Conservation (phyloP, 2,797 vertebrate species). For the Chromis chromis region DNA sequence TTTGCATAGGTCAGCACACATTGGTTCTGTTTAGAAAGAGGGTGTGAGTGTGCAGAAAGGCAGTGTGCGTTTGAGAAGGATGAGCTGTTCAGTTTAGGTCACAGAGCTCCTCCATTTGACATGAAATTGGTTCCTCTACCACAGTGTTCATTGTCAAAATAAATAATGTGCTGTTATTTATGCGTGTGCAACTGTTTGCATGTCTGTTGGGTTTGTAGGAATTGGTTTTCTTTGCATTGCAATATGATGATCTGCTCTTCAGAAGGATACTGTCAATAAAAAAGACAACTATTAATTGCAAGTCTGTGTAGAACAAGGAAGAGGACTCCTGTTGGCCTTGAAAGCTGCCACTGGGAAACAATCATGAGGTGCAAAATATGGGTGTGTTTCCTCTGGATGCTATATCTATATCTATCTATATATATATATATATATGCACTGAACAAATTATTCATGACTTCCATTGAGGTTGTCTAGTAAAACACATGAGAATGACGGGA, state of each 20-base stretch:
- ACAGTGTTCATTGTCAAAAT: slow-evolving; percentile 51
- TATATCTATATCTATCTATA: slow-evolving; percentile 4
- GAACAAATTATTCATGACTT: slow-evolving; percentile 30
- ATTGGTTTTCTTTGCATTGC: slow-evolving; percentile 30
- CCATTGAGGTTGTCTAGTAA: slow-evolving; percentile 32
- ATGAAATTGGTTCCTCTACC: slow-evolving; percentile 51
- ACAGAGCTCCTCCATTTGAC: slow-evolving; percentile 47
- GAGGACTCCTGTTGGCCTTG: too few relatives aligned
- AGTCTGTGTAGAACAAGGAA: too few relatives aligned
- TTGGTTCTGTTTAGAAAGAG: slow-evolving; percentile 31
- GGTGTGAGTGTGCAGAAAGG: slow-evolving; percentile 22
- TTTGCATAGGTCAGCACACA: slow-evolving; percentile 69
- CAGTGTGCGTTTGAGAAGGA: slow-evolving; percentile 22
- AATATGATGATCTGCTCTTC: slow-evolving; percentile 12
- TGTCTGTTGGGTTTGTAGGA: background rate
- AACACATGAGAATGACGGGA: slow-evolving; percentile 6
- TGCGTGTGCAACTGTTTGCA: slow-evolving; percentile 24
- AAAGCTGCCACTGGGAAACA: too few relatives aligned
- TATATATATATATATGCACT: slow-evolving; percentile 27
- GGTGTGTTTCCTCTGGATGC: too few relatives aligned
- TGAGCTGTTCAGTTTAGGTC: slow-evolving; percentile 25
- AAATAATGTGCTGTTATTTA: slow-evolving; percentile 48
- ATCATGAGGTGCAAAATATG: too few relatives aligned
- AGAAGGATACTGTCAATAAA: too few relatives aligned
- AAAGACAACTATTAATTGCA: too few relatives aligned